Base-by-base conservation (phyloP, 1,140 invertebrate genomes). In the Papilio machaon region DNA sequence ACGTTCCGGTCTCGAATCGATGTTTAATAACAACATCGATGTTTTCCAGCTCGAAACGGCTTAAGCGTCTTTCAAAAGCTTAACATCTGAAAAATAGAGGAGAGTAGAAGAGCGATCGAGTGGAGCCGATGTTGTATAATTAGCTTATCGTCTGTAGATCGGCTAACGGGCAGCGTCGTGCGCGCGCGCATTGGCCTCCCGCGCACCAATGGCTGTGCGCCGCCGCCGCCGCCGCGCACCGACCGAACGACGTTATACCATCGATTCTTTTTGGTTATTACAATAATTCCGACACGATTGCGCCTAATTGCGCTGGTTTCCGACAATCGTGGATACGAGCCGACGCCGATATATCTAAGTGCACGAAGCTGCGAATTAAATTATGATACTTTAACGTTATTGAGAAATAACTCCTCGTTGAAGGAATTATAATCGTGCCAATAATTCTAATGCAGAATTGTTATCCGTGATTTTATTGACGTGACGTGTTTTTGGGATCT, bases 191-290 rank as follows among this genome's bases (percentile, higher is more conserved):
- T 93, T 94, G 93, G 93, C 81, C 85, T 84, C 81, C 85, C 81
- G 80, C 85, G 81, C 83, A 84, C 93, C 93, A 94, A 94, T 94
- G 83, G 88, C 83, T 82, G 84, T 78, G 82, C 60, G 19, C 19
- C 19, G 23, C 89, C 60, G 19, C 19, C 19, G 23, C 89, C 79
- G 82, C 60, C 19, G 19, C n/a, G 23, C 89, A 58, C 67, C 90
- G 82, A 89, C 89, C 91, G 83, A 70, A 81, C 84, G 85, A 91
- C 88, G 88, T 92, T 92, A 90, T 87, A 90, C 80, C 87, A 91
- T 93, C 90, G 88, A 94, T 93, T 93, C 88, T 94, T 94, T 94
- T 93, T 89, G 88, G 90, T 94, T 93, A 94, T 94, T 94, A 94
- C 91, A 94, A 94, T 94, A 93, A 94, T 93, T 93, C 85, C 89